Percentiles rank a stretch among this genome's conserved stretches.
Evolutionary conservation across 2,888 invertebrate genomes (phyloP).

Genomic region (Alloplasta piceator): DNA sequence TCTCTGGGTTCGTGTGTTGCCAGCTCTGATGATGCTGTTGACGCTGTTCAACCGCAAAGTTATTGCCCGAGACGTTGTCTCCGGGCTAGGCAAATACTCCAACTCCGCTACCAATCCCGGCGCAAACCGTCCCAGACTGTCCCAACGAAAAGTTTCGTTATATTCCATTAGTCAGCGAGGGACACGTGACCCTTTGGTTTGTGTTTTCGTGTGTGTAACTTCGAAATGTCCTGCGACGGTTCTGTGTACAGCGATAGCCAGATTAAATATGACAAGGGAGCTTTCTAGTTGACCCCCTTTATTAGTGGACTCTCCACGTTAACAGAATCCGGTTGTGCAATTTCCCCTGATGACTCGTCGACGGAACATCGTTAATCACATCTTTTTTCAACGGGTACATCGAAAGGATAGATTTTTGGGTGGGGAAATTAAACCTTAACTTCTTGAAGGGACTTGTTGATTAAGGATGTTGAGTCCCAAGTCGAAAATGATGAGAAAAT

Average conservation of each 20-base stretch:
- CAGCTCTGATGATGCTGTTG: slow-evolving; percentile 12
- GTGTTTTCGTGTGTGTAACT: too few species aligned
- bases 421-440: too few species aligned
- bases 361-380: too few species aligned
- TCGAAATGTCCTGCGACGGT: background rate
- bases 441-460: too few species aligned
- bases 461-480: too few species aligned
- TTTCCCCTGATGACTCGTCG: too few species aligned
- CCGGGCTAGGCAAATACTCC: background rate
- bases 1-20: background rate
- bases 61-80: slow-evolving; percentile 29
- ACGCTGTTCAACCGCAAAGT: slow-evolving; percentile 42
- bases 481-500: too few species aligned
- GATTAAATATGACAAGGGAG: slow-evolving; percentile 7
- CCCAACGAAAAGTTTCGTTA: slow-evolving; percentile 49
- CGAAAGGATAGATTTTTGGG: too few species aligned
- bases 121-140: background rate
- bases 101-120: slow-evolving; percentile 8
- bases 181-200: background rate
- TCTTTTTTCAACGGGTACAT: too few species aligned
- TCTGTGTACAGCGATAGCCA: slow-evolving; percentile 2
- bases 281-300: slow-evolving; percentile 1
- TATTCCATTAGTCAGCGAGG: slow-evolving; percentile 54
- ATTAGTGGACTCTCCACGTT: background rate
- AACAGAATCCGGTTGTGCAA: too few species aligned